Conservation (phyloP, 2,888 invertebrate species). For the Pollenia labialis region DNA sequence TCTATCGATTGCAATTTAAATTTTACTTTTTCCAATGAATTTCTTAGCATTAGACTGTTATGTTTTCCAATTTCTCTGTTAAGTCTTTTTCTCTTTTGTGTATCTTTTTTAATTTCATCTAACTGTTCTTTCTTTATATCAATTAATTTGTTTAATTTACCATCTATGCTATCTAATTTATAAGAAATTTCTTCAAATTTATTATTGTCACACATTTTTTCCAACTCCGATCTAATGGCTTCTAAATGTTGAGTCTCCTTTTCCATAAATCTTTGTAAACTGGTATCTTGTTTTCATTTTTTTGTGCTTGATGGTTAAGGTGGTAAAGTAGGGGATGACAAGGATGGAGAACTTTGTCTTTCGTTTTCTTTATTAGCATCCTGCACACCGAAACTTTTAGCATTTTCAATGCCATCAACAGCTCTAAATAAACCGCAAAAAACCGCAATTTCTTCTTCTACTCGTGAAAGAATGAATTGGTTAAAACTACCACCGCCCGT, state of each 20-base stretch:
- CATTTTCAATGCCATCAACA: no score
- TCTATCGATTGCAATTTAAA: no score
- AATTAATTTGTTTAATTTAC: neutral
- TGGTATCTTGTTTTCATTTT: neutral
- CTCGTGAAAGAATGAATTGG: no score
- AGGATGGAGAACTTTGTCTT: neutral
- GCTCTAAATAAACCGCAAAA: no score
- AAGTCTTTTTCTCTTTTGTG: constrained; percentile 1
- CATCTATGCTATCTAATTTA: neutral
- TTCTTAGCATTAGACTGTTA: neutral
- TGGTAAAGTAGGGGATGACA: neutral
- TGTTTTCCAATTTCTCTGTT: constrained; percentile 4
- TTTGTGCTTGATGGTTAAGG: neutral
- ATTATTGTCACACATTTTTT: neutral
- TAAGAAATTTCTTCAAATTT: neutral
- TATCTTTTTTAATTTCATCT: constrained; percentile 9
- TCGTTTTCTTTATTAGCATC: neutral
- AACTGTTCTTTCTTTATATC: neutral
- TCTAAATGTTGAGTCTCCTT: neutral
- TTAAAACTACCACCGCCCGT: no score
- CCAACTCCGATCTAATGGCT: neutral
- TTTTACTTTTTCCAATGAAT: no score
- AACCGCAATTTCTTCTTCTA: neutral
- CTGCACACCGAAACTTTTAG: no score
- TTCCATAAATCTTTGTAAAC: neutral